Base-by-base conservation (phyloP, 2,888 invertebrate genomes). In the Drosophila borborema region DNA sequence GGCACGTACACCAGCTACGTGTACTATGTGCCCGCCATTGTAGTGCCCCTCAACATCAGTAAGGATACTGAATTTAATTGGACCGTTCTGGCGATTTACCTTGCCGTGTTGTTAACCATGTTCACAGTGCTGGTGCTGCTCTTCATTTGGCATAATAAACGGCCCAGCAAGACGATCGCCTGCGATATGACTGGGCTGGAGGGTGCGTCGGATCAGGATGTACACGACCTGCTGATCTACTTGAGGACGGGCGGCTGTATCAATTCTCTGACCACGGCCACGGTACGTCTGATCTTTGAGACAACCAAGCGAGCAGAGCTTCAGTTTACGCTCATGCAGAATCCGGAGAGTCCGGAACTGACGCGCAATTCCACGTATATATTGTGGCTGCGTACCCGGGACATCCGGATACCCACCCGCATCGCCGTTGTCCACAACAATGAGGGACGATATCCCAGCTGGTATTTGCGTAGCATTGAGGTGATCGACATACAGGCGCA, bases 1-100 rank as follows among this genome's bases (percentile, higher is more conserved):
- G 63, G 81, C 14, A 86, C 90, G 2, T 86, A 80, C 18, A 89
- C 87, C 31, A 78, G 74, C 43, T 89, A 76, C 23, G 59, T 72
- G n/a, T 71, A 66, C 36, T 55, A 67, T 34, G 56, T 72, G 8
- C 64, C 58, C 0, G 58, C 74, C 4, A 60, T 65, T 6, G 6
- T 0, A 0, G 59, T 90, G 8, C 69, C 81, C 0, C 10, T 59
- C 12, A 16, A 0, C 38, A 48, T 12, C n/a, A 0, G n/a, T 55
- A 3, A 0, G 2, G 0, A 6, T 3, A n/a, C 16, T 1, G 0
- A 3, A 2, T 51, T 18, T 1, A 69, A 70, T 38, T n/a, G 34
- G 36, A 0, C 0, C 2, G 12, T 73, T 0, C 1, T 74, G 0
- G 0, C 14, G 0, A 0, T 20, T 0, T 65, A 80, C 46, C 0